phyloP scores from a whole-genome alignment of 2,113 vertebrate genomes.

The Calidris pygmaea region DNA sequence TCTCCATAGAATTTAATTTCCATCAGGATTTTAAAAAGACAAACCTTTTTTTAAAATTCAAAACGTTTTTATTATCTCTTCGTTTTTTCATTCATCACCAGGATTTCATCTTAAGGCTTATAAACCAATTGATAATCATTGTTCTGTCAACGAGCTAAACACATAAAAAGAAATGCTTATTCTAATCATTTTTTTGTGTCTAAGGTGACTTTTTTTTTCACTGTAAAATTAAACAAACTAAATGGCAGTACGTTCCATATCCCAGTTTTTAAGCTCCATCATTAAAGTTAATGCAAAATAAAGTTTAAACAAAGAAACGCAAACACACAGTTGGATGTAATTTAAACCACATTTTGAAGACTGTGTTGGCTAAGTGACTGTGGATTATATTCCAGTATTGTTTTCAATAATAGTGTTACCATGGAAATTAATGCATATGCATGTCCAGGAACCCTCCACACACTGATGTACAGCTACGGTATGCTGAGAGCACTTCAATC shows the following conservation, averaged over 20 bases:
- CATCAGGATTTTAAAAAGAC: neutral
- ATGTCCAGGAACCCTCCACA: conserved; percentile 21
- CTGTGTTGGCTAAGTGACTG: conserved; percentile 70
- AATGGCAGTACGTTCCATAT: neutral
- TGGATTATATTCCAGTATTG: conserved; percentile 80
- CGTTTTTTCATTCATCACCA: neutral
- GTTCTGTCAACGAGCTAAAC: conserved; percentile 5
- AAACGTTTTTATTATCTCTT: neutral
- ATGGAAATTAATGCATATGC: conserved; percentile 75
- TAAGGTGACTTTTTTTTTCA: conserved; percentile 15
- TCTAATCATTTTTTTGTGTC: conserved; percentile 11
- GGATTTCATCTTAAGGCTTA: conserved; percentile 13
- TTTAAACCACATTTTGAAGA: conserved; percentile 83
- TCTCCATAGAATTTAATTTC: neutral
- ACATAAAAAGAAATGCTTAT: neutral
- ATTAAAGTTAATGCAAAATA: conserved; percentile 75
- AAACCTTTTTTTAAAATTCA: neutral
- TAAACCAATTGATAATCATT: conserved; percentile 12
- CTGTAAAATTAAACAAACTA: conserved; percentile 8
- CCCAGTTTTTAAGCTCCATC: neutral
- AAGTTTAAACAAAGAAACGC: conserved; percentile 79
- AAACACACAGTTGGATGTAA: conserved; percentile 78
- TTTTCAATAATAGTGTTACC: conserved; percentile 84
- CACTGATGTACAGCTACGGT: conserved; percentile 1
- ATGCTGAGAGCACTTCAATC: neutral